Evolutionary conservation across 2,113 vertebrate species (phyloP).

Genomic region (Gnathonemus longibarbis): DNA sequence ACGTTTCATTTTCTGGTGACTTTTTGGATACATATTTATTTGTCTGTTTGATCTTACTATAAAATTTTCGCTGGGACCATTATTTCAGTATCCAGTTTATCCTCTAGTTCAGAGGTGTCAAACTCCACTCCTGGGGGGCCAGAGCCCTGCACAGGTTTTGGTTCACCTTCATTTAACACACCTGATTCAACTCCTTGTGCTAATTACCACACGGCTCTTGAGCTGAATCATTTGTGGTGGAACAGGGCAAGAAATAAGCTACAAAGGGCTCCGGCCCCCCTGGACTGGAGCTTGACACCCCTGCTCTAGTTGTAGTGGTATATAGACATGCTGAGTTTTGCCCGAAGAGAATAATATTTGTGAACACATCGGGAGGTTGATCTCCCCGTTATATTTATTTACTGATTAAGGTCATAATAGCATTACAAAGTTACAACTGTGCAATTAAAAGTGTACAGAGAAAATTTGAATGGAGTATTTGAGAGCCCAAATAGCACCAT

Average conservation of each 20-base stretch:
- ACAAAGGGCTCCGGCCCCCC: no score
- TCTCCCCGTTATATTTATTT: neutral
- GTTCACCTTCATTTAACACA: no score
- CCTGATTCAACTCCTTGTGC: neutral
- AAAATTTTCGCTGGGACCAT: neutral
- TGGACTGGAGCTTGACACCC: no score
- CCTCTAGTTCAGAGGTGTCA: neutral
- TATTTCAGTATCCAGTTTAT: neutral
- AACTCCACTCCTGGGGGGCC: no score
- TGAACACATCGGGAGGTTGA: neutral
- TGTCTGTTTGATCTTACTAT: neutral
- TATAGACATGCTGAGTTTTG: neutral
- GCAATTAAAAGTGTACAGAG: neutral
- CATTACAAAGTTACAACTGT: neutral
- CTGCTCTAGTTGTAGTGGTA: neutral
- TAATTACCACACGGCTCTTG: no score
- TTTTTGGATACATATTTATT: neutral
- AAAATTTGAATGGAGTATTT: neutral
- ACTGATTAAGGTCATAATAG: neutral
- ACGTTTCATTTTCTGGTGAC: neutral
- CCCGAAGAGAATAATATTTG: neutral
- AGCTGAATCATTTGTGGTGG: no score
- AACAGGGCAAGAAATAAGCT: no score
- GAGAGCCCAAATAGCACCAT: neutral
- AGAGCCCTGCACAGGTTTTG: no score